A percentile compares a stretch with the other conserved stretches of the same genome.
Conservation (phyloP, 2,113 vertebrate species). For the Rhynchopsitta pachyrhyncha region DNA sequence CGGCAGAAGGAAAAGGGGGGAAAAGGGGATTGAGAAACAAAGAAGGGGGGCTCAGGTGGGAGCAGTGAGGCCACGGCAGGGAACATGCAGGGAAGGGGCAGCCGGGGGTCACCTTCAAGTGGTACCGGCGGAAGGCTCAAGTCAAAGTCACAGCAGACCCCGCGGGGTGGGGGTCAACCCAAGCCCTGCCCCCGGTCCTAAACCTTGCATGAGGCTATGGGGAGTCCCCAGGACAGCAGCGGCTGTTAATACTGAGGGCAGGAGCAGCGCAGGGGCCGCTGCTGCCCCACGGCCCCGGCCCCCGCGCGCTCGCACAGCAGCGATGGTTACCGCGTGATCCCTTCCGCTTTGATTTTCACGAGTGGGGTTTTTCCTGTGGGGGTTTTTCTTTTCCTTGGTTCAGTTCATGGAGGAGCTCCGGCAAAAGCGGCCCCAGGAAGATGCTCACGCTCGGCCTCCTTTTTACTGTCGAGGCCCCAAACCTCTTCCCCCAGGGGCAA, state of each 20-base stretch:
- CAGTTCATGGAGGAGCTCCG: not conserved
- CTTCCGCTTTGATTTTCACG: not conserved
- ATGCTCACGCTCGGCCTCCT: not conserved
- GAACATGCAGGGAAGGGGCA: not conserved
- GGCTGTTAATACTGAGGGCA: constrained; percentile 11
- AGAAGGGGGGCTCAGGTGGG: rapidly evolving
- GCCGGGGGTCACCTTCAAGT: rapidly evolving
- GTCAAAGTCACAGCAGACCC: rapidly evolving
- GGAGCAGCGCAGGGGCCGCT: not conserved
- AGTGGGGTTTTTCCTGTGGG: not conserved
- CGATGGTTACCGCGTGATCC: constrained; percentile 1
- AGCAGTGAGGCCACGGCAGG: rapidly evolving
- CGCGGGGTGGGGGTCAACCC: not conserved
- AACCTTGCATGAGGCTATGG: not conserved
- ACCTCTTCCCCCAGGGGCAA: not conserved
- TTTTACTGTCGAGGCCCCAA: rapidly evolving
- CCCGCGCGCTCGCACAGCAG: too few species aligned
- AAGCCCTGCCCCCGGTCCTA: not conserved
- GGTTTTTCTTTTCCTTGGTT: not conserved
- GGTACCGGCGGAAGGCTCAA: not conserved
- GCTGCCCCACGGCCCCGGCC: not conserved
- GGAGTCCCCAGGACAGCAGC: not conserved
- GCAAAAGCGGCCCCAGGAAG: not conserved
- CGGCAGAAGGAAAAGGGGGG: too few species aligned
- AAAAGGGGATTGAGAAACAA: too few species aligned